Conservation (phyloP, 2,888 invertebrate species). For the Branchipolynoe longqiensis region DNA sequence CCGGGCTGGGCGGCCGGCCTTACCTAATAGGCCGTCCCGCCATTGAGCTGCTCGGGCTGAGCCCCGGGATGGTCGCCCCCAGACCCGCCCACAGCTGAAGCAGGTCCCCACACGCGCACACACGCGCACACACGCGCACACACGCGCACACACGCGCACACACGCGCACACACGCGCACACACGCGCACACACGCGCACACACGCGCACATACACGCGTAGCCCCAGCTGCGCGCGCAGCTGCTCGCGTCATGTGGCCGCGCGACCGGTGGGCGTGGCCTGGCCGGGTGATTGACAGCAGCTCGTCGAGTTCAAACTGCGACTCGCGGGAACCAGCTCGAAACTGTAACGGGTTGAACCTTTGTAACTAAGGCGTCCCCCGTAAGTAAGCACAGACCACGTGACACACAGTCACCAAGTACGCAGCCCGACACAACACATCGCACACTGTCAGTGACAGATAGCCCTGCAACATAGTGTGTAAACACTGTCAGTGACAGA, state of each 20-base stretch:
- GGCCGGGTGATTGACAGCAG: background rate
- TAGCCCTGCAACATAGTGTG: too few species aligned
- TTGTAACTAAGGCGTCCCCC: background rate
- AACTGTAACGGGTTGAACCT: background rate
- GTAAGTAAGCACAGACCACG: background rate
- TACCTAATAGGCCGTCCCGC: too few species aligned
- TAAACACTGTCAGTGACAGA: too few species aligned
- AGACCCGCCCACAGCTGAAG: background rate
- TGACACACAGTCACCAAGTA: too few species aligned
- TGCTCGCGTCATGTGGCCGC: constrained; percentile 1
- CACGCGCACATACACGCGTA: background rate
- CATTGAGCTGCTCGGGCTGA: background rate
- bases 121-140: background rate
- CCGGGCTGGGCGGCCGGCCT: too few species aligned
- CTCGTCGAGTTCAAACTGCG: background rate
- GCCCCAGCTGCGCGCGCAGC: too few species aligned
- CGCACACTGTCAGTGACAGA: too few species aligned
- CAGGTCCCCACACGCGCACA: background rate
- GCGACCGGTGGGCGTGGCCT: constrained; percentile 20
- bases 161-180: background rate
- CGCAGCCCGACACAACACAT: too few species aligned
- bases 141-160: background rate
- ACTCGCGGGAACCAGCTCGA: constrained; percentile 8
- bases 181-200: background rate
- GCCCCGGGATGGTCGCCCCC: background rate